phyloP scores from a whole-genome alignment of 2,797 vertebrate genomes.

The Sarcoramphus papa region DNA sequence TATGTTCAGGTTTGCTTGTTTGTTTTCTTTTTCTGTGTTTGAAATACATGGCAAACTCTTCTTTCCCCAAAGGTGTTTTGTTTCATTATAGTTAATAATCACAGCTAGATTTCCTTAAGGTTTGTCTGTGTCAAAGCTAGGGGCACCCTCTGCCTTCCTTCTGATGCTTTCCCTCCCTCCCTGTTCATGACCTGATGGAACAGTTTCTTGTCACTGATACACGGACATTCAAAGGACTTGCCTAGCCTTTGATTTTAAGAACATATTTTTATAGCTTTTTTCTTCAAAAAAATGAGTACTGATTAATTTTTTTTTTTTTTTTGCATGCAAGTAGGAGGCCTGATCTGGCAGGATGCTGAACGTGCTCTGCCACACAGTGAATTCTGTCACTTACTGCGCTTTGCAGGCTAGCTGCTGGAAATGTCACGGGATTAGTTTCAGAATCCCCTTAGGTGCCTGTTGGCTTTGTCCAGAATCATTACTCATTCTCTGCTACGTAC shows the following conservation, averaged over 20 bases:
- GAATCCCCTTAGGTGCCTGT: constrained; percentile 1
- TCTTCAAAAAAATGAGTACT: neutral
- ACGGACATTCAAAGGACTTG: neutral
- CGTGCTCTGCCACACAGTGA: neutral
- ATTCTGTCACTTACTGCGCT: neutral
- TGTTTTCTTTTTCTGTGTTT: neutral
- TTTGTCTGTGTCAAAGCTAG: neutral
- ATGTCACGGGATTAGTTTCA: constrained; percentile 22
- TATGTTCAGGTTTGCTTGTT: neutral
- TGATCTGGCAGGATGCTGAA: neutral
- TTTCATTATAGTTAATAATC: neutral
- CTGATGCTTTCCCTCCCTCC: neutral
- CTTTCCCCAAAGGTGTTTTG: neutral
- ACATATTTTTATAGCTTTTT: neutral
- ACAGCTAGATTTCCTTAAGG: neutral
- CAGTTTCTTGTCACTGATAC: neutral
- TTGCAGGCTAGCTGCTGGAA: constrained; percentile 7
- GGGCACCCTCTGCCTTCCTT: neutral
- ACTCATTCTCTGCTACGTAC: neutral
- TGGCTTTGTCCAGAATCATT: constrained; percentile 24
- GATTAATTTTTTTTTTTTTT: neutral
- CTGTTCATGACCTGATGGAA: neutral
- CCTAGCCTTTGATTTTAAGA: neutral
- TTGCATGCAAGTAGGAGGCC: neutral
- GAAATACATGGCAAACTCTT: neutral